These are phyloP conservation scores for Ischnus inquisitorius DNA, from an alignment of 2,888 invertebrate genomes.

Conservation along the genomic window DNA sequence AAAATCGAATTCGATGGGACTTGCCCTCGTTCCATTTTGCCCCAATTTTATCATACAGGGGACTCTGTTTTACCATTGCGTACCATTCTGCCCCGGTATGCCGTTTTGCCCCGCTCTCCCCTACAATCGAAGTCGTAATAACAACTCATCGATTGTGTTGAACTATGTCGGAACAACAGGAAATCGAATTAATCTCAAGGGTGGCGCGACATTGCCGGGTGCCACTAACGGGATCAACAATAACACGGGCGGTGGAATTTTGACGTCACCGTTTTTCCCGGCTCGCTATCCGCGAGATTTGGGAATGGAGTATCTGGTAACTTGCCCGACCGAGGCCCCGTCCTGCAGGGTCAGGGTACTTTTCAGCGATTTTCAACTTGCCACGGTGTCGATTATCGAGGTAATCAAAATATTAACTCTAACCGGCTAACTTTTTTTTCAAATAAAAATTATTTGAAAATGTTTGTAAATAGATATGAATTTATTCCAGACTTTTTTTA, in stretches of 20 bases:
- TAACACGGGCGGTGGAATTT: constrained; percentile 85
- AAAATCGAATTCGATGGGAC: too few relatives aligned
- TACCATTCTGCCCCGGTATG: too few relatives aligned
- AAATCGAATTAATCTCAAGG: constrained; percentile 85
- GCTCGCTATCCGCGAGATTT: constrained; percentile 89
- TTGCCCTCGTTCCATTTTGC: too few relatives aligned
- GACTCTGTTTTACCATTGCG: too few relatives aligned
- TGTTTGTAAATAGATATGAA: too few relatives aligned
- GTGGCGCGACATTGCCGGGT: constrained; percentile 75
- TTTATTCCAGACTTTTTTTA: too few relatives aligned
- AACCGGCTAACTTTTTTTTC: too few relatives aligned
- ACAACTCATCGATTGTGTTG: too few relatives aligned
- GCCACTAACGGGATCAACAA: constrained; percentile 81
- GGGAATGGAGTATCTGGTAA: constrained; percentile 89
- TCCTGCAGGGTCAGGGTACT: constrained; percentile 88
- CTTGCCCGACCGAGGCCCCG: constrained; percentile 86
- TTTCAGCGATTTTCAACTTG: constrained; percentile 90
- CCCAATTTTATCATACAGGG: too few relatives aligned
- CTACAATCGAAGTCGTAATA: too few relatives aligned
- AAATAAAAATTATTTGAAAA: too few relatives aligned
- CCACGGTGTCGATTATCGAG: constrained; percentile 89
- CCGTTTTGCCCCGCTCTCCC: too few relatives aligned
- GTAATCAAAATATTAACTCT: constrained; percentile 84
- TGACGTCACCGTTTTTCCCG: constrained; percentile 90
- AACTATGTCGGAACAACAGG: constrained; percentile 82